Evolutionary conservation across 2,797 vertebrate species (phyloP).

Genomic region (Helicolenus hilgendorfi): DNA sequence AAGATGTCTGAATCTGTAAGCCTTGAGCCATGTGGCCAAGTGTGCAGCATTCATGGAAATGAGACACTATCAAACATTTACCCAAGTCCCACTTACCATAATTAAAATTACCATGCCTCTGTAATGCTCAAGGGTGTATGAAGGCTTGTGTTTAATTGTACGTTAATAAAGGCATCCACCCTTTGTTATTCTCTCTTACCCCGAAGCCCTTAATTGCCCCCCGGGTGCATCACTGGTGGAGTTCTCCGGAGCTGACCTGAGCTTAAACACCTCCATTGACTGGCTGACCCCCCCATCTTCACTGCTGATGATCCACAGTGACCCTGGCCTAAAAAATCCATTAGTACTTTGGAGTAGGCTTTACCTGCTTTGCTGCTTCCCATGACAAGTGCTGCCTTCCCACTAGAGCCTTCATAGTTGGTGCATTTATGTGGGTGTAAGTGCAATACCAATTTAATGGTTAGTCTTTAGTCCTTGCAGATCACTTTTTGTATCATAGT

Average conservation of each 20-base stretch:
- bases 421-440: conserved; percentile 41
- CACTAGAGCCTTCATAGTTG: conserved; percentile 36
- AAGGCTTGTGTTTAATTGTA: conserved; percentile 39
- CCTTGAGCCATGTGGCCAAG: conserved; percentile 26
- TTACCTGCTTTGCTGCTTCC: conserved; percentile 52
- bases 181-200: background rate
- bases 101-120: conserved; percentile 32
- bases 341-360: conserved; percentile 55
- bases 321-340: conserved; percentile 69
- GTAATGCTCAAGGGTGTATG: conserved; percentile 9
- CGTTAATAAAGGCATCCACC: conserved; percentile 32
- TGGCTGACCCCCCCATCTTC: conserved; percentile 63
- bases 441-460: conserved; percentile 46
- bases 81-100: conserved; percentile 34
- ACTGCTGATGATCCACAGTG: conserved; percentile 62
- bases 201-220: conserved; percentile 8
- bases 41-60: conserved; percentile 37
- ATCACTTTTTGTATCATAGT: conserved; percentile 40
- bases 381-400: conserved; percentile 43
- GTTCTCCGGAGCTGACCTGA: conserved; percentile 19
- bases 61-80: conserved; percentile 54
- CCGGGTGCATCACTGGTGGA: conserved; percentile 31
- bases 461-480: conserved; percentile 44
- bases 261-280: conserved; percentile 67
- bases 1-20: conserved; percentile 10